Conservation (phyloP, 2,888 invertebrate species). For the Nomada flava region DNA sequence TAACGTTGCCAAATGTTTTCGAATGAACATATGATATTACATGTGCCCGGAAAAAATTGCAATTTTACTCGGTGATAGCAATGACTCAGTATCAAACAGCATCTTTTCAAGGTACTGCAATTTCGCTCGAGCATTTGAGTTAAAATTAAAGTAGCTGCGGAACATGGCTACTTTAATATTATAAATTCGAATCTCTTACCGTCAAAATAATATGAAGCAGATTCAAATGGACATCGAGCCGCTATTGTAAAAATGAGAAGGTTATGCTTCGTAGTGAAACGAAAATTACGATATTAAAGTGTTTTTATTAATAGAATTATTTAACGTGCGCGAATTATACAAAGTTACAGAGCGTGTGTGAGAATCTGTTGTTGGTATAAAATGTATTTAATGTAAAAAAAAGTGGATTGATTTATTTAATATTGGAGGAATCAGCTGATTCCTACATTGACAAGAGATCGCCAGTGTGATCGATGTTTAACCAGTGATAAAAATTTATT, state of each 20-base stretch:
- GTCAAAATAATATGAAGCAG: background rate
- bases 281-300: conserved; percentile 39
- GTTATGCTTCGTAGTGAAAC: conserved; percentile 55
- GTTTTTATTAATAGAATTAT: conserved; percentile 27
- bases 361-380: conserved; percentile 15
- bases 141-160: conserved; percentile 21
- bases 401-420: conserved; percentile 32
- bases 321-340: conserved; percentile 8
- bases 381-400: conserved; percentile 24
- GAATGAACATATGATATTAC: conserved; percentile 13
- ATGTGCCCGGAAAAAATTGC: conserved; percentile 21
- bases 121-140: conserved; percentile 37
- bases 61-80: conserved; percentile 46
- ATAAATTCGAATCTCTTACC: conserved; percentile 7
- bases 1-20: conserved; percentile 20
- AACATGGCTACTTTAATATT: background rate
- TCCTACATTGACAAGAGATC: conserved; percentile 36
- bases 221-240: conserved; percentile 22
- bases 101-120: conserved; percentile 37
- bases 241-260: conserved; percentile 27
- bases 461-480: conserved; percentile 16
- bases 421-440: conserved; percentile 59
- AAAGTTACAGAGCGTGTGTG: background rate
- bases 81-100: conserved; percentile 46
- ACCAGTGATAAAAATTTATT: conserved; percentile 4